A percentile compares a stretch with the other conserved stretches of the same genome.
These are phyloP conservation scores for Phoxinus phoxinus DNA, from an alignment of 2,113 vertebrate genomes.

Conservation along the genomic window DNA sequence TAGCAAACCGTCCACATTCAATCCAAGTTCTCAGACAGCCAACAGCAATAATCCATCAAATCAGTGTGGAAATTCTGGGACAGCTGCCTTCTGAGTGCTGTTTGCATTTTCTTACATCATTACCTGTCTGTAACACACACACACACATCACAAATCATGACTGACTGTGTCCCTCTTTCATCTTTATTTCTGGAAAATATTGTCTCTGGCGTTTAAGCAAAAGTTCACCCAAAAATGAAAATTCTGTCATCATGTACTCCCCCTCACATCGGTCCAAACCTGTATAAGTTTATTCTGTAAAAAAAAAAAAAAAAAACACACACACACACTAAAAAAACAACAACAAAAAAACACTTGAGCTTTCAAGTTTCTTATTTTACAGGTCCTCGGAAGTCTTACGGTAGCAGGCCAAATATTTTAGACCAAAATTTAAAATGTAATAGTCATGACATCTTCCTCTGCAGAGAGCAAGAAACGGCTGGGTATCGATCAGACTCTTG, in stretches of 20 bases:
- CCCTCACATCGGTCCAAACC: neutral
- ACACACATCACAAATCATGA: neutral
- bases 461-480: neutral
- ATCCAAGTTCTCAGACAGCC: slow-evolving; percentile 42
- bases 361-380: neutral
- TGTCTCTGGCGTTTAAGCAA: slow-evolving; percentile 11
- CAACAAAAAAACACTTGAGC: neutral
- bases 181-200: slow-evolving; percentile 41
- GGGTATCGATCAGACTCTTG: neutral
- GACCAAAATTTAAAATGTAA: neutral
- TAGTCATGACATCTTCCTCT: neutral
- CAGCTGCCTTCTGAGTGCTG: slow-evolving; percentile 25
- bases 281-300: neutral
- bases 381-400: neutral
- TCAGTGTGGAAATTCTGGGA: slow-evolving; percentile 43
- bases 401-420: no score
- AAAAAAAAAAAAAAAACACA: neutral
- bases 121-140: slow-evolving; percentile 24
- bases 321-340: neutral
- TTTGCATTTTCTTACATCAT: slow-evolving; percentile 56
- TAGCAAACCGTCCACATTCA: slow-evolving; percentile 17
- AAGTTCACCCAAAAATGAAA: neutral
- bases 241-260: neutral
- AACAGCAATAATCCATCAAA: slow-evolving; percentile 56
- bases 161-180: slow-evolving; percentile 31